These are phyloP conservation scores for Torymus aiolomorphi DNA, from an alignment of 2,888 invertebrate species.

Conservation along the genomic window DNA sequence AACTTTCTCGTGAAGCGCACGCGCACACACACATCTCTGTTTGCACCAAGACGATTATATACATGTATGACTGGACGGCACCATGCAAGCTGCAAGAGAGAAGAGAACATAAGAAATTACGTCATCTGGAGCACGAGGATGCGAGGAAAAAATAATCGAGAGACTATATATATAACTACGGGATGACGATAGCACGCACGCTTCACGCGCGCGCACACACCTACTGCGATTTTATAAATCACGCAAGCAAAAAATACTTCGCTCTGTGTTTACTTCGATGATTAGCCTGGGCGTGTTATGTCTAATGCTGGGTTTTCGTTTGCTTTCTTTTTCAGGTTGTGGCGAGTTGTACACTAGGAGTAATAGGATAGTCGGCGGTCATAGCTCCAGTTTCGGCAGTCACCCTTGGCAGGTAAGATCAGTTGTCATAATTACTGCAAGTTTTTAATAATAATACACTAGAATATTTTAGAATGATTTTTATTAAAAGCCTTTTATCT, in stretches of 20 bases:
- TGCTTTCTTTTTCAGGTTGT: slow-evolving; percentile 81
- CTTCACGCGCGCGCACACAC: too few relatives aligned
- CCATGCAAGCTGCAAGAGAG: neutral
- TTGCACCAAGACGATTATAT: slow-evolving; percentile 33
- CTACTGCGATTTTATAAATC: too few relatives aligned
- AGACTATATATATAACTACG: too few relatives aligned
- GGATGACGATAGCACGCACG: too few relatives aligned
- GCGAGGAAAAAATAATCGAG: too few relatives aligned
- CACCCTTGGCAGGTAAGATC: slow-evolving; percentile 90
- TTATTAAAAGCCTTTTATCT: too few relatives aligned
- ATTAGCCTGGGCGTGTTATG: neutral
- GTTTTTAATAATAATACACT: too few relatives aligned
- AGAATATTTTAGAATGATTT: too few relatives aligned
- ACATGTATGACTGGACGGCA: neutral
- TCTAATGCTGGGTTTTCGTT: slow-evolving; percentile 1
- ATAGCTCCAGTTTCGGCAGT: slow-evolving; percentile 91
- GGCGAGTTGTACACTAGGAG: slow-evolving; percentile 92
- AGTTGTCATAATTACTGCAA: neutral
- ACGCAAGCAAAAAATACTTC: slow-evolving; percentile 13
- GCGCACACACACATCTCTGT: slow-evolving; percentile 7
- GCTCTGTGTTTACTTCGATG: neutral
- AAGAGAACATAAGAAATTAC: slow-evolving; percentile 12
- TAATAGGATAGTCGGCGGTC: slow-evolving; percentile 94
- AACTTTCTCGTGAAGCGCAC: slow-evolving; percentile 14
- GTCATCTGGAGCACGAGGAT: too few relatives aligned